Percentiles rank a stretch among this genome's conserved stretches.
phyloP scores from a whole-genome alignment of 2,113 vertebrate genomes.

The Pelusios castaneus region DNA sequence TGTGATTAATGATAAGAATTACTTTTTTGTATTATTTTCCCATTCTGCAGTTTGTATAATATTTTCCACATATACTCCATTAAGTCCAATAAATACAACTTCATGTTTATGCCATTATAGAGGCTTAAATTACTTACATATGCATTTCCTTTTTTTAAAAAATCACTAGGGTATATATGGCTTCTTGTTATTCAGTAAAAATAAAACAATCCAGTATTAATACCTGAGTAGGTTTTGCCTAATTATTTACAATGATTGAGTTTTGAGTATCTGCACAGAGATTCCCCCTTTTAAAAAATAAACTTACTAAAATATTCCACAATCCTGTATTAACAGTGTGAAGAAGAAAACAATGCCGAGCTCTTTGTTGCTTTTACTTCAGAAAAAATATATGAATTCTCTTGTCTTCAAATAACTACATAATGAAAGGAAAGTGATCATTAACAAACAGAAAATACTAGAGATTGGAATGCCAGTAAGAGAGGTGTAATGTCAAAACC shows the following conservation, averaged over 20 bases:
- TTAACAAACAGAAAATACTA: not conserved
- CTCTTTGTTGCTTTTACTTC: not conserved
- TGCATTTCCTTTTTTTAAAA: not conserved
- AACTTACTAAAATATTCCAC: not conserved
- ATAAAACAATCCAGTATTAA: not conserved
- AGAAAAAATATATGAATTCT: not conserved
- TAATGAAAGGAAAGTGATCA: not conserved
- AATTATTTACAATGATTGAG: not conserved
- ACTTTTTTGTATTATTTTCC: not conserved
- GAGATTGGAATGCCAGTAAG: not conserved
- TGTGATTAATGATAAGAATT: not conserved
- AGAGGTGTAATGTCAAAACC: not conserved
- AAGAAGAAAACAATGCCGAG: not conserved
- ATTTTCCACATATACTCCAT: constrained; percentile 5
- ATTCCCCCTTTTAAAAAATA: not conserved
- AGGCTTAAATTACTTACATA: not conserved
- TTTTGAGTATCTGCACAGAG: not conserved
- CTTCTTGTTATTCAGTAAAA: constrained; percentile 7
- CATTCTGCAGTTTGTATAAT: constrained; percentile 8
- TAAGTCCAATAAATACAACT: constrained; percentile 13
- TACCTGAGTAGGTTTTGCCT: constrained; percentile 4
- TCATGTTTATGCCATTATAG: not conserved
- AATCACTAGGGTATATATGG: not conserved
- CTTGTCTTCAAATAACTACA: not conserved
- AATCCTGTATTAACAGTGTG: not conserved